Evolutionary conservation across 2,797 vertebrate genomes (phyloP), one percentile per base, ranked within the genome.

Genomic region (Enteromius treurensis): DNA sequence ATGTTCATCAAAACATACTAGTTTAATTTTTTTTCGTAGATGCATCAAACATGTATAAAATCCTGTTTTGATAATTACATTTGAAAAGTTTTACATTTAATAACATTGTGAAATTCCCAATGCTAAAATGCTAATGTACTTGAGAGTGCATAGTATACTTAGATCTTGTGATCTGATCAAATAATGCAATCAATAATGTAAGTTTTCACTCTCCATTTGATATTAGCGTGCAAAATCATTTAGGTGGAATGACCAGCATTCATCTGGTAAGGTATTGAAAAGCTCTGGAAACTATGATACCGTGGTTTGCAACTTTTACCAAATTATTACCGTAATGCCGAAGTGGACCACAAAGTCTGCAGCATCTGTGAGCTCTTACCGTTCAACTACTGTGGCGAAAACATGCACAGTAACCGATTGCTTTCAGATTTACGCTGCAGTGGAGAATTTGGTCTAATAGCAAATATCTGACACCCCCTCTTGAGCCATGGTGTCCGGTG

Each of bases 321-420:
- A 34, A 58, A 58, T 40, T 58, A 3, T 40, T 13, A 1, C 32
- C 19, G 23, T 8, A 42, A 42, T 10, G 14, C 13, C 7, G 3
- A 77, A 42, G 34, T 37, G 53, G 74, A 60, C 34, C 6, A 58
- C 34, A 40, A 76, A 60, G 53, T 42, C 74, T 29, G 26, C 74
- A 26, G n/a, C 53, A 17, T 76, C 53, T 14, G 73, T 40, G 71
- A 53, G 29, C 29, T 53, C 47, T 53, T n/a, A n/a, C 3, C 17
- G 0, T 32, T 9, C 45, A 32, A 2, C 71, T 55, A 10, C 49
- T 11, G 7, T 15, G 51, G n/a, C 1, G 5, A n/a, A n/a, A 75
- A 55, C 3, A 8, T 75, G 29, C 29, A 53, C 29, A 4, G 1
- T 53, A 53, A 21, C 49, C 32, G 1, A 37, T 53, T 74, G 29